These are phyloP conservation scores for Dendrocincla tyrannina DNA, from an alignment of 2,797 vertebrate species.

Conservation along the genomic window DNA sequence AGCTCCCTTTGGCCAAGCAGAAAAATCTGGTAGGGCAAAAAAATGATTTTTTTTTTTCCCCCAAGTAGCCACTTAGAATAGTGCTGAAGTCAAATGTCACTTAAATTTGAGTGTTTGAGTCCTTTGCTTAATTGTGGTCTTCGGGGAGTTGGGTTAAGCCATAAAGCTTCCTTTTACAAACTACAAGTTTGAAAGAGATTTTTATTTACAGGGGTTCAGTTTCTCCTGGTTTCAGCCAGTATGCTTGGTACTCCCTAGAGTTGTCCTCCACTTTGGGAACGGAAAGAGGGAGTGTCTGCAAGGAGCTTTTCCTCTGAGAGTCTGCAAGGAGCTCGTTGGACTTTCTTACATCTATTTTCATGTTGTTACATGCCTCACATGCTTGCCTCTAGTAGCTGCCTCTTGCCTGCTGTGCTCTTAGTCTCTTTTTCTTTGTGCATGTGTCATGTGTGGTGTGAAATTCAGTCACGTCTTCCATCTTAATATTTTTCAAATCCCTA, in stretches of 20 bases:
- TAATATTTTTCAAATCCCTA: neutral
- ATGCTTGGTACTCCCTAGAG: neutral
- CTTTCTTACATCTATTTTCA: neutral
- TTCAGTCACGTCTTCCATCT: neutral
- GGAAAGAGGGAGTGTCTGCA: neutral
- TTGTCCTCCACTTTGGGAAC: neutral
- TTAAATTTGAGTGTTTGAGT: neutral
- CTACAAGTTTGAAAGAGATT: neutral
- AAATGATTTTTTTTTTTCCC: neutral
- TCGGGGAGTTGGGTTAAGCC: neutral
- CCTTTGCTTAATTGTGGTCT: neutral
- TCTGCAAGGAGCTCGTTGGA: neutral
- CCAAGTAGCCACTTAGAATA: neutral
- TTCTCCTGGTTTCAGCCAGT: neutral
- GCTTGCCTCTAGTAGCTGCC: neutral
- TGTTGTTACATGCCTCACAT: conserved; percentile 4
- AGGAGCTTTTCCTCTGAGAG: neutral
- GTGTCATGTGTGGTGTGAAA: neutral
- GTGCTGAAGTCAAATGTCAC: neutral
- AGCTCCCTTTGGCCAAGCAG: neutral
- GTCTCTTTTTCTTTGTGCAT: neutral
- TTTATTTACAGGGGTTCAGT: neutral
- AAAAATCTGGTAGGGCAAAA: neutral
- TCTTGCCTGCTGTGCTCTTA: neutral
- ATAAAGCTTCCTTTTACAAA: neutral